Base-by-base conservation (phyloP, 2,888 invertebrate genomes). In the Busseola fusca region DNA sequence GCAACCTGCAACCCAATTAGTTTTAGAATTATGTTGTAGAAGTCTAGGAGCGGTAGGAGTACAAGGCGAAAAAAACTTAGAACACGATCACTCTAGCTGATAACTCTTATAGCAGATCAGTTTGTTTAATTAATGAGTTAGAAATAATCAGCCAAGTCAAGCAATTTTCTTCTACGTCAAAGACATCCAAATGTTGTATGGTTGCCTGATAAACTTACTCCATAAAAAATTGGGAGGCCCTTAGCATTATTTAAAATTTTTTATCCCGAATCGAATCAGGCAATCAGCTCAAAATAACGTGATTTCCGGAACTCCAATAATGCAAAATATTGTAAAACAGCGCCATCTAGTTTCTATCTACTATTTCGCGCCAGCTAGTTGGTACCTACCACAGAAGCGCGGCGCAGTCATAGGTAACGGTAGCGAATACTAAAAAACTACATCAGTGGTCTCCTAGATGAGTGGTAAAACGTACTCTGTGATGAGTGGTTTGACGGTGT, bases 331-430 rank as follows among this genome's bases (percentile, higher is more conserved):
- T 45, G 3, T 10, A 60, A 42, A 42, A 27, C 21, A 74, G 74
- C 71, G 71, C 74, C 71, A 74, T 72, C 71, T 72, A 27, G 52
- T 52, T 63, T 63, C 10, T 2, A 27, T 27, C n/a, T 18, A 4
- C 5, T 34, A 34, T 34, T n/a, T n/a, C n/a, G n/a, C n/a, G n/a
- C n/a, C n/a, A n/a, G n/a, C n/a, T 25, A 25, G 12, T 57, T 57
- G 12, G 37, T 37, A 58, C 16, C 21, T 58, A 58, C n/a, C 48
- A 48, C 9, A 48, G 9, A 48, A 48, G 2, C 18, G 21, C 7
- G 14, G n/a, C 34, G 58, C 34, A 16, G n/a, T 34, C 34, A 3
- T 12, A 57, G 3, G 14, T 34, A 58, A 1, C 16, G 16, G 37
- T 16, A 37, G 16, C 16, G 37, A 34, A 16, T n/a, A 14, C 7